Conservation (phyloP, 37 sponge, comb jelly and placozoan species). For the Halisarca cf. caerulea region DNA sequence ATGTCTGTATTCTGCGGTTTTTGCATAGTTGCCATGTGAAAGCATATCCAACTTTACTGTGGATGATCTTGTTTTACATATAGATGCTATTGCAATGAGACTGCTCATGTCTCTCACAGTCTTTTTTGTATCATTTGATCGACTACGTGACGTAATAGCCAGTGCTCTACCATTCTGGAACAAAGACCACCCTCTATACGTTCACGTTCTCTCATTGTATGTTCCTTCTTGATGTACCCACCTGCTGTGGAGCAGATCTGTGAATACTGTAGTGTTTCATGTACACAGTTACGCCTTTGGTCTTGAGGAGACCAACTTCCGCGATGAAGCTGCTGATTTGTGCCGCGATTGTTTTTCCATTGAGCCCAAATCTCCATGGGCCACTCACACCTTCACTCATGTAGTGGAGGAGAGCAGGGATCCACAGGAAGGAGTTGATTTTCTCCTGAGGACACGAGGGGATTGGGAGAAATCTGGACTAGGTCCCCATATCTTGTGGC, state of each 20-base stretch:
- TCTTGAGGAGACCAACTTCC: conserved; percentile 41
- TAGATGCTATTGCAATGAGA: conserved; percentile 22
- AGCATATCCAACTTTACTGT: neutral
- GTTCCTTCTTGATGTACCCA: conserved; percentile 10
- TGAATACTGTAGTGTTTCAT: neutral
- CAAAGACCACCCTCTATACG: neutral
- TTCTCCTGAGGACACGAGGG: conserved; percentile 47
- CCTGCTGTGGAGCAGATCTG: neutral
- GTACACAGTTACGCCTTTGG: conserved; percentile 41
- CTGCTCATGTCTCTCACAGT: neutral
- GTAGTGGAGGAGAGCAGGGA: conserved; percentile 67
- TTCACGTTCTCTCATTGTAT: conserved; percentile 16
- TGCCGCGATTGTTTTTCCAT: conserved; percentile 4
- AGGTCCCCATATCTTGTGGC: conserved; percentile 77
- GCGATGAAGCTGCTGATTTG: conserved; percentile 7
- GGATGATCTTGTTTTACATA: neutral
- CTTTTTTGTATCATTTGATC: neutral
- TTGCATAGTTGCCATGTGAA: too few species aligned
- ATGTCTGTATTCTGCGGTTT: too few species aligned
- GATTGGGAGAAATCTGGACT: conserved; percentile 56
- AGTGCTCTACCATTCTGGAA: conserved; percentile 11
- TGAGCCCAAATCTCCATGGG: conserved; percentile 25
- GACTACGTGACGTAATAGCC: neutral
- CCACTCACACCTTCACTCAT: conserved; percentile 43
- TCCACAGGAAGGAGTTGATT: conserved; percentile 58